Base-by-base conservation (phyloP, 1,140 invertebrate genomes). In the Saccostrea glomerata region DNA sequence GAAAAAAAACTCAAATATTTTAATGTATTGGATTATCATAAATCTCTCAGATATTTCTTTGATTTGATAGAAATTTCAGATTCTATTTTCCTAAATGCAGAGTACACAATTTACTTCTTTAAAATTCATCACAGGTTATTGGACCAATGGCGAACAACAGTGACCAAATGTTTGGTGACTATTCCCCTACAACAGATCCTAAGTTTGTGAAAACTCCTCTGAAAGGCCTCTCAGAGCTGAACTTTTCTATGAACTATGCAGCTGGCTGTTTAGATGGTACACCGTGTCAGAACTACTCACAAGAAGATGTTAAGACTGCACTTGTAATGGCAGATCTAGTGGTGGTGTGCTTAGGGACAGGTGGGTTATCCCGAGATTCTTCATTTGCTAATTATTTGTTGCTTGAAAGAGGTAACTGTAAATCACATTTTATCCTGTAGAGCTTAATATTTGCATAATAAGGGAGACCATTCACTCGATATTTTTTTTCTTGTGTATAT, bases 301-400 rank as follows among this genome's bases (percentile, higher is more conserved):
- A 73, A 5, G 25, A 82, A 0, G 87, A 70, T 2, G 82, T 94
- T 0, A 88, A 87, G 58, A 70, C 23, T 11, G 92, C 92, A 23
- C 87, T 93, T 23, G 36, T 54, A 20, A 82, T 56, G 7, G 86
- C 91, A 11, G 89, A 93, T 30, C 63, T 93, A 0, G 88, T 93
- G 23, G 88, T 94, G 85, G 90, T 94, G 20, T 94, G 91, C 87
- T 84, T 94, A 15, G 94, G 93, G 60, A 93, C 93, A 90, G 94
- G 94, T 94, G 85, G 85, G 25, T 12, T 20, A 58, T 25, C 9
- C 47, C 5, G 47, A 47, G 47, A 2, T 7, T 47, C 30, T 47
- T 2, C 5, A 2, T 47, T 47, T 47, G 47, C 2, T 47, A 47
- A 47, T 6, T 47, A 47, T 47, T 47, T 47, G 47, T 47, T 47